Evolutionary conservation across 64 coral and sea anemone genomes (phyloP).

Genomic region (Montipora sp.): DNA sequence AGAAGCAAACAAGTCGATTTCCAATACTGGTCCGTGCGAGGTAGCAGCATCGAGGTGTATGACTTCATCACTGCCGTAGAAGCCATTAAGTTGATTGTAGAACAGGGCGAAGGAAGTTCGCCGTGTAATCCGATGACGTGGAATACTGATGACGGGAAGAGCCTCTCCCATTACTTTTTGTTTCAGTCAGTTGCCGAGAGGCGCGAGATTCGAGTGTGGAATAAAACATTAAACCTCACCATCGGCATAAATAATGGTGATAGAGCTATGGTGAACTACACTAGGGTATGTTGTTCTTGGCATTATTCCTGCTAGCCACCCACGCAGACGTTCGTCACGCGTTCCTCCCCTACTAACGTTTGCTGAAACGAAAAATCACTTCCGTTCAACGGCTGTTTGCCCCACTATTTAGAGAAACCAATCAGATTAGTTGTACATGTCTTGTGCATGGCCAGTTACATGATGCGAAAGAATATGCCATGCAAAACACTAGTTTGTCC

Average conservation of each 20-base stretch:
- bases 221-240: background rate
- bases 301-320: too few species aligned
- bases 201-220: conserved; percentile 41
- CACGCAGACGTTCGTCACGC: too few species aligned
- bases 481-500: too few species aligned
- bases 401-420: too few species aligned
- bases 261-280: background rate
- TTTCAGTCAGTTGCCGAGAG: conserved; percentile 76
- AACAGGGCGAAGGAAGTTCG: conserved; percentile 81
- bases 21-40: conserved; percentile 54
- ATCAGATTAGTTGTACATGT: too few species aligned
- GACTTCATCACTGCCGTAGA: conserved; percentile 65
- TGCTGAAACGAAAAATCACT: too few species aligned
- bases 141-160: conserved; percentile 3
- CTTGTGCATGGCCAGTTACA: too few species aligned
- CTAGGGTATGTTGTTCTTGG: background rate
- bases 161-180: conserved; percentile 82
- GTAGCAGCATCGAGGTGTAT: conserved; percentile 45
- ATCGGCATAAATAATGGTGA: background rate
- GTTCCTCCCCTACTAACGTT: too few species aligned
- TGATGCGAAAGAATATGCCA: too few species aligned
- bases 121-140: conserved; percentile 76
- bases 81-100: conserved; percentile 67
- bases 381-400: too few species aligned
- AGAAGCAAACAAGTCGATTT: conserved; percentile 51